Evolutionary conservation across 1,140 invertebrate species (phyloP), one percentile per base, ranked within the genome.

Genomic region (Ditylenchus dipsaci): DNA sequence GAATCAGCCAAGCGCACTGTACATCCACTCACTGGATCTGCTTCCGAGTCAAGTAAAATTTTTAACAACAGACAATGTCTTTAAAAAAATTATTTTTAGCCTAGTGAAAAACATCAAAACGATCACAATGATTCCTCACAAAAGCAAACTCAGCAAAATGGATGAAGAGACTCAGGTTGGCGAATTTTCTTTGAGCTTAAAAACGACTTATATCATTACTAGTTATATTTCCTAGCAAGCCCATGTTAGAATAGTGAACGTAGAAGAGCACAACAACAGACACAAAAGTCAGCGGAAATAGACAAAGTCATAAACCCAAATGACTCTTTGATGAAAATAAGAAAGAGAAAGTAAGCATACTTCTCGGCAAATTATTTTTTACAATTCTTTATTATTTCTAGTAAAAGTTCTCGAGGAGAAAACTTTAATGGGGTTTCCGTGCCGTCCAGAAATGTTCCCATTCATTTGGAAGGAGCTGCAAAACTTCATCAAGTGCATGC

Each of bases 81-180:
- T 30, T 11, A 66, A 19, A 69, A 47, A n/a, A 27, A n/a, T 75
- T 33, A 17, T 29, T 78, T 79, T 29, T 63, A 79, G 78, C 67
- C 53, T 80, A 45, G 78, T 76, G 0, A 69, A 76, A 43, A 65
- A 73, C n/a, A 57, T 66, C 23, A 67, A 73, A 30, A 72, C 68
- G 30, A 71, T 80, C 17, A 77, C 81, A 38, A 80, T 80, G 78
- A 68, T 67, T 42, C 78, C 78, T 7, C 78, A 80, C 59, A 80
- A 80, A 56, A 80, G 71, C 63, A 81, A 78, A 59, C 62, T 80
- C n/a, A 72, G 71, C 57, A 57, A 78, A 49, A 72, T 79, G 76
- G 63, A 66, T 43, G 67, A 76, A n/a, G 21, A 67, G 8, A 67
- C 69, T 27, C 77, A 80, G 68, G 75, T 75, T 11, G 17, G 15